Base-by-base conservation (phyloP, 2,113 vertebrate species). In the Cheirogaleus medius region DNA sequence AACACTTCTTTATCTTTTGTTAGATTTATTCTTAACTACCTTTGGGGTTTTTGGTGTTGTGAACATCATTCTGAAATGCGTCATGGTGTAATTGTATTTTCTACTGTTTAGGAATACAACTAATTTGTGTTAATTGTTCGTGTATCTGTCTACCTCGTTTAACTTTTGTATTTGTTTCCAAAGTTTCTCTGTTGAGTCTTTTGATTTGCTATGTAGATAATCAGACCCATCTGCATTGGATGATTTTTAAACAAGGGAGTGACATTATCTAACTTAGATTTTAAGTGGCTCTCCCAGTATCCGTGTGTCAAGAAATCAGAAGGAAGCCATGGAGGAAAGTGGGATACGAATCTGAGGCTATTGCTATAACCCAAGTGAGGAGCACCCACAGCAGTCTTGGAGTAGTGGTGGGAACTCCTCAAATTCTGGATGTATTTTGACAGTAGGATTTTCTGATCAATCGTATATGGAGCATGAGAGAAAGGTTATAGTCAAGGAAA, bases 351-450 rank as follows among this genome's bases (percentile, higher is more conserved):
- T 9, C 1, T 13, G 39, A 77, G 44, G 47, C 11, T 15, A 1
- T 2, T 6, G 42, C n/a, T 85, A 0, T 21, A 12, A 77, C 7
- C 4, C 11, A 18, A 5, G 34, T 11, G 20, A 7, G 20, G 0
- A 15, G 34, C 6, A 2, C 5, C 9, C 15, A 13, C 27, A 8
- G 5, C 0, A 21, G 27, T 14, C 8, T 1, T 0, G 4, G 47
- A 34, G 17, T 32, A 37, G 3, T 0, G 56, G 15, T 17, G 49
- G 80, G n/a, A 54, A 10, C 13, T 2, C 32, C 3, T 6, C 47
- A 11, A 15, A 11, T 25, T 44, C 21, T 29, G 39, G 7, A 17
- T 2, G 47, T 1, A 5, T 25, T 58, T 25, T n/a, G 71, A 76
- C 29, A 42, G 21, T 4, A 18, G 34, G n/a, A 12, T 32, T 17